These are phyloP conservation scores for Oreocharis arfaki DNA, from an alignment of 2,113 vertebrate species.

Conservation along the genomic window DNA sequence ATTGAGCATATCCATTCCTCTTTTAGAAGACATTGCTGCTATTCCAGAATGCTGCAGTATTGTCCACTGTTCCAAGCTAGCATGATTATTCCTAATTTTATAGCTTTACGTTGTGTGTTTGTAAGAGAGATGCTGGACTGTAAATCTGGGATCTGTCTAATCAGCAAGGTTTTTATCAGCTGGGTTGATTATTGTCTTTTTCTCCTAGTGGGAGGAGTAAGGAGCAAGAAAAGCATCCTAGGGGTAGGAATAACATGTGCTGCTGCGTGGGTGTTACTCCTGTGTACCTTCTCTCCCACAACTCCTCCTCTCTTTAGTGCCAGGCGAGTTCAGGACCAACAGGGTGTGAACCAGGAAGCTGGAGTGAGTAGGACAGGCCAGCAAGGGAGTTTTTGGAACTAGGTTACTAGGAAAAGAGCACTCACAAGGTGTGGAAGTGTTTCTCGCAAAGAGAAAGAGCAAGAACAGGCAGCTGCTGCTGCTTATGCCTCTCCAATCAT, in stretches of 20 bases:
- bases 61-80: neutral
- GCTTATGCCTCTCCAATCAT: neutral
- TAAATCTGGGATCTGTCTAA: neutral
- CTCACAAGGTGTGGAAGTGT: neutral
- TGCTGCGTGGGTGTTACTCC: neutral
- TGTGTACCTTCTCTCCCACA: neutral
- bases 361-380: neutral
- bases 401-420: neutral
- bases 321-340: neutral
- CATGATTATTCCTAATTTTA: neutral
- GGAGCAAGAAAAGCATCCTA: neutral
- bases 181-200: neutral
- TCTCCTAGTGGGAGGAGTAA: neutral
- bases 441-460: neutral
- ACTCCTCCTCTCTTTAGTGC: neutral
- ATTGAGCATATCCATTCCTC: neutral
- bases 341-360: neutral
- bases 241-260: neutral
- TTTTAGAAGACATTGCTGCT: neutral
- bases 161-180: neutral
- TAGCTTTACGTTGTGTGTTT: neutral
- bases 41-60: neutral
- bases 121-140: neutral
- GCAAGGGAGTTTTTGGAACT: neutral
- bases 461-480: rapidly evolving